Evolutionary conservation across 92 coral and sea anemone genomes (phyloP).

Genomic region (Epizoanthus scotinus): DNA sequence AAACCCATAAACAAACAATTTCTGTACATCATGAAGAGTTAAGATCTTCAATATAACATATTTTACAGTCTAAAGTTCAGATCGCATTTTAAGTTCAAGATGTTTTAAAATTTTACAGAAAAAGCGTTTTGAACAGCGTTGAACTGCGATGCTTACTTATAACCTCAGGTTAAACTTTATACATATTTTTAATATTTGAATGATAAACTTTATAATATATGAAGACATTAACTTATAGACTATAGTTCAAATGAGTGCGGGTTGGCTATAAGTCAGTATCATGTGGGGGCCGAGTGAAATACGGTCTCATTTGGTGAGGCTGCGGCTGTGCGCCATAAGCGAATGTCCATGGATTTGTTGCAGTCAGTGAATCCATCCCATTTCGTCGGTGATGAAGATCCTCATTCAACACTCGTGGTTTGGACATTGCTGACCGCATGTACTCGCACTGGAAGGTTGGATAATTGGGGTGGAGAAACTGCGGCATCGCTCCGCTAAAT

Average conservation of each 20-base stretch:
- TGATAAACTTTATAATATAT: neutral
- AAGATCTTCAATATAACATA: too few species aligned
- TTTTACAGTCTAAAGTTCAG: too few species aligned
- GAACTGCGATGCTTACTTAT: neutral
- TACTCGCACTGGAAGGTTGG: slow-evolving; percentile 34
- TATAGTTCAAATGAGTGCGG: neutral
- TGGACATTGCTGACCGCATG: slow-evolving; percentile 1
- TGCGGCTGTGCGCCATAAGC: slow-evolving; percentile 13
- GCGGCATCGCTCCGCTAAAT: slow-evolving; percentile 14
- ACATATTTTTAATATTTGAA: neutral
- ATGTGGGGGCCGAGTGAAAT: slow-evolving; percentile 2
- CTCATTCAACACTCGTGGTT: slow-evolving; percentile 37
- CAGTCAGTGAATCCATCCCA: neutral
- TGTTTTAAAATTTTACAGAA: too few species aligned
- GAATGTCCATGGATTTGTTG: slow-evolving; percentile 9
- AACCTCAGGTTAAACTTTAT: slow-evolving; percentile 3
- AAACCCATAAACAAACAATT: too few species aligned
- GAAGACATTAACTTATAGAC: neutral
- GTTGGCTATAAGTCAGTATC: slow-evolving; percentile 13
- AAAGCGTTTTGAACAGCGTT: too few species aligned
- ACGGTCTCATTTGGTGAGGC: slow-evolving; percentile 26
- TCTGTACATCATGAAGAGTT: too few species aligned
- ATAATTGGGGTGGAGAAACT: slow-evolving; percentile 26
- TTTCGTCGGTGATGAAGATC: slow-evolving; percentile 35
- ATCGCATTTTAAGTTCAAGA: too few species aligned